These are phyloP conservation scores for Epinotia bilunana DNA, from an alignment of 2,888 invertebrate species.

Conservation along the genomic window DNA sequence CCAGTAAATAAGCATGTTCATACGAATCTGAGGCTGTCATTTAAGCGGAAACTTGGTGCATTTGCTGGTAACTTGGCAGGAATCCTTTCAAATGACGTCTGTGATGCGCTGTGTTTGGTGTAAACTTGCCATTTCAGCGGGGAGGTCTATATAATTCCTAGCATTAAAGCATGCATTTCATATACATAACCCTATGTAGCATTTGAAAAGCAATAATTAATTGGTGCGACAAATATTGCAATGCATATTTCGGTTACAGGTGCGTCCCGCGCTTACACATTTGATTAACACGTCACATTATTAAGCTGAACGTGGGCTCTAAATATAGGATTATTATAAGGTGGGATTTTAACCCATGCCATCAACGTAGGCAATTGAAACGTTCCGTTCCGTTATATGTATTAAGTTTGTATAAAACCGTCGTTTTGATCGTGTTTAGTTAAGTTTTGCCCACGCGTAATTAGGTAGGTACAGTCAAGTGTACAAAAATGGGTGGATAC, in stretches of 20 bases:
- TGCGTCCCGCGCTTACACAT: no score
- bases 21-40: constrained; percentile 51
- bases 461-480: no score
- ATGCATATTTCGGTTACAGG: no score
- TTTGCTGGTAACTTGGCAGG: constrained; percentile 50
- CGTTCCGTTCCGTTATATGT: neutral
- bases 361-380: neutral
- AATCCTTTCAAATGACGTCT: constrained; percentile 56
- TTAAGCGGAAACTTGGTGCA: constrained; percentile 50
- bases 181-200: neutral
- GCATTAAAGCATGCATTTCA: neutral
- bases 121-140: constrained; percentile 14
- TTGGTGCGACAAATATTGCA: neutral
- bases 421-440: neutral
- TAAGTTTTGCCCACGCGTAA: neutral
- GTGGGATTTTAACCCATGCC: no score
- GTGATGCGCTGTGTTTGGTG: constrained; percentile 43
- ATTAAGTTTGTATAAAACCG: neutral
- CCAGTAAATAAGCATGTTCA: constrained; percentile 49
- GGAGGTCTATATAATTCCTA: neutral
- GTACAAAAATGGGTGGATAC: no score
- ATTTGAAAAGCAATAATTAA: neutral
- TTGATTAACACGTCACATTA: no score
- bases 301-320: no score
- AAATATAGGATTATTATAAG: no score